phyloP scores from a whole-genome alignment of 2,113 vertebrate species.

The Delphinus delphis region DNA sequence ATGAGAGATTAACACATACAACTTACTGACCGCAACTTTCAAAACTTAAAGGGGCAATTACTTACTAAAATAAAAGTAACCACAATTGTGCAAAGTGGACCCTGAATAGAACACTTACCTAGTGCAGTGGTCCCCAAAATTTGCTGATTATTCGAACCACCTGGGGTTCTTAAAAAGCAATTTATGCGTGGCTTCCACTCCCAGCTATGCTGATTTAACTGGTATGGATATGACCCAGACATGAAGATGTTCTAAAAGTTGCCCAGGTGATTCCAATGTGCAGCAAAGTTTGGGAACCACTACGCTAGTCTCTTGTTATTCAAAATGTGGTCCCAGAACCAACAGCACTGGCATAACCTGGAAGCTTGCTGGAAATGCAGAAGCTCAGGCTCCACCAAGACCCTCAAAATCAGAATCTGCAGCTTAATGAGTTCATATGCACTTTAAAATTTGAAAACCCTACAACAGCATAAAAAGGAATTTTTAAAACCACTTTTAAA shows the following conservation, averaged over 20 bases:
- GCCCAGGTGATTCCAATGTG: neutral
- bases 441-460: neutral
- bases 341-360: neutral
- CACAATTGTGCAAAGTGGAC: conserved; percentile 52
- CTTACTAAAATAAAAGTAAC: conserved; percentile 60
- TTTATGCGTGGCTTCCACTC: neutral
- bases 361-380: neutral
- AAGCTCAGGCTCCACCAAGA: neutral
- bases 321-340: neutral
- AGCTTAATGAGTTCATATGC: neutral
- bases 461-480: neutral
- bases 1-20: neutral
- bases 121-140: neutral
- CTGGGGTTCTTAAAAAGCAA: neutral
- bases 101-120: conserved; percentile 38
- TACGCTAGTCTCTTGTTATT: neutral
- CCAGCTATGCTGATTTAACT: conserved; percentile 2
- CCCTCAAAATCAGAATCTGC: neutral
- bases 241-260: neutral
- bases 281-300: neutral
- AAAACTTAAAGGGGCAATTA: conserved; percentile 50
- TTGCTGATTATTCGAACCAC: conserved; percentile 2
- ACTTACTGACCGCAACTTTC: conserved; percentile 36
- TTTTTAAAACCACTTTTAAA: neutral
- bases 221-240: neutral